phyloP scores from a whole-genome alignment of 2,888 invertebrate species.

The Acleris cristana region DNA sequence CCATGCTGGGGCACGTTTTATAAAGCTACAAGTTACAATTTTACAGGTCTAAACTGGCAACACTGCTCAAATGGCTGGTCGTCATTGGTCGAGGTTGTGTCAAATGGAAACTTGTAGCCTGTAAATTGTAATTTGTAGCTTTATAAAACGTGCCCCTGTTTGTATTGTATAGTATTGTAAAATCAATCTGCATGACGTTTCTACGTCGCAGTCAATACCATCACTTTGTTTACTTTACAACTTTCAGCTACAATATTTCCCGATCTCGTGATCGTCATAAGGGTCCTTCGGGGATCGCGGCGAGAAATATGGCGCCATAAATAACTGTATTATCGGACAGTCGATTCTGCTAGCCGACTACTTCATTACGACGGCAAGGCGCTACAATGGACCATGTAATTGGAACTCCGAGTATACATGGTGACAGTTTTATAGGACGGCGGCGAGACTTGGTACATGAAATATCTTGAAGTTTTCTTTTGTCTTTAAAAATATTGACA shows the following conservation, averaged over 20 bases:
- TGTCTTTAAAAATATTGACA: too few species aligned
- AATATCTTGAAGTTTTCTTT: too few species aligned
- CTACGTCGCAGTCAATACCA: slow-evolving; percentile 2
- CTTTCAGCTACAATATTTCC: slow-evolving; percentile 27
- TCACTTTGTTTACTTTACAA: slow-evolving; percentile 19
- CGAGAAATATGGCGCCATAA: slow-evolving; percentile 68
- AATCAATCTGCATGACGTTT: background rate
- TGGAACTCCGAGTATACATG: slow-evolving; percentile 34
- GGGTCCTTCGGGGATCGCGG: slow-evolving; percentile 56
- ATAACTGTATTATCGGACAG: slow-evolving; percentile 65
- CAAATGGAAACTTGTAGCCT: too few species aligned
- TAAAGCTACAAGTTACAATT: too few species aligned
- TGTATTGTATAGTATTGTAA: too few species aligned
- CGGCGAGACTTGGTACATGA: slow-evolving; percentile 1
- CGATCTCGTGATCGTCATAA: slow-evolving; percentile 52
- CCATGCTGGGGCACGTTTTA: too few species aligned
- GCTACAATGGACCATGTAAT: slow-evolving; percentile 41
- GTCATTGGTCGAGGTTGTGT: too few species aligned
- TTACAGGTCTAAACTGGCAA: too few species aligned
- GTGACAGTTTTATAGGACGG: slow-evolving; percentile 26
- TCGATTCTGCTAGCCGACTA: slow-evolving; percentile 52
- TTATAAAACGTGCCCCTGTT: too few species aligned
- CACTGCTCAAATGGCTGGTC: too few species aligned
- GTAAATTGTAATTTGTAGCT: too few species aligned
- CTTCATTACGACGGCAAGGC: slow-evolving; percentile 45